A percentile compares a stretch with the other conserved stretches of the same genome.
Conservation (phyloP, 2,113 vertebrate genomes). For the Carlito syrichta region DNA sequence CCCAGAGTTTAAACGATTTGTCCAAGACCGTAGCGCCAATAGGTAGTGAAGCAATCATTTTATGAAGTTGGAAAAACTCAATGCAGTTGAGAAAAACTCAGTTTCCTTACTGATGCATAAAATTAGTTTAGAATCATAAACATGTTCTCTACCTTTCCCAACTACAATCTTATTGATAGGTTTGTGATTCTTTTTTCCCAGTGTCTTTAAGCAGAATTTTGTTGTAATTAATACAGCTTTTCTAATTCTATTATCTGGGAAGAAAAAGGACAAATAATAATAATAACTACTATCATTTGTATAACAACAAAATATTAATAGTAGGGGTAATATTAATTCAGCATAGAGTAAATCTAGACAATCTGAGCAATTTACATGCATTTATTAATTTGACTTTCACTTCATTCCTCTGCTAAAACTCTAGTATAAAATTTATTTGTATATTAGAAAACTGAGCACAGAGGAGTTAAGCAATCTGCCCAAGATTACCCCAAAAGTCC, state of each 20-base stretch:
- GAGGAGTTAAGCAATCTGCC: not conserved
- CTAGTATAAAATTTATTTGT: not conserved
- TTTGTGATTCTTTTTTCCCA: not conserved
- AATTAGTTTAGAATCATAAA: constrained; percentile 21
- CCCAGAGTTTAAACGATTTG: not conserved
- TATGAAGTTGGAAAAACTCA: not conserved
- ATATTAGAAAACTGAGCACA: not conserved
- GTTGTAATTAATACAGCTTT: not conserved
- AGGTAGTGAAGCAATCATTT: not conserved
- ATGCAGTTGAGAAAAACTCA: too few relatives aligned
- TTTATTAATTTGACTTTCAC: not conserved
- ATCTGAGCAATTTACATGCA: not conserved
- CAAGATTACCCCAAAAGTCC: not conserved
- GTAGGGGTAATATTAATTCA: not conserved
- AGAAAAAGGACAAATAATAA: not conserved
- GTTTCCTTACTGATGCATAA: not conserved
- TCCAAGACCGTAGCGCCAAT: not conserved
- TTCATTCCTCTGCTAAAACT: not conserved
- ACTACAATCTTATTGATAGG: not conserved
- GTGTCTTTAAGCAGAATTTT: not conserved
- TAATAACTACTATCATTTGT: too few relatives aligned
- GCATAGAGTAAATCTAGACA: not conserved
- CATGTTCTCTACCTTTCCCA: not conserved
- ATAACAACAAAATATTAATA: not conserved
- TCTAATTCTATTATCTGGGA: not conserved